phyloP scores from a whole-genome alignment of 2,113 vertebrate genomes.

The Rhinopomastus cyanomelas region DNA sequence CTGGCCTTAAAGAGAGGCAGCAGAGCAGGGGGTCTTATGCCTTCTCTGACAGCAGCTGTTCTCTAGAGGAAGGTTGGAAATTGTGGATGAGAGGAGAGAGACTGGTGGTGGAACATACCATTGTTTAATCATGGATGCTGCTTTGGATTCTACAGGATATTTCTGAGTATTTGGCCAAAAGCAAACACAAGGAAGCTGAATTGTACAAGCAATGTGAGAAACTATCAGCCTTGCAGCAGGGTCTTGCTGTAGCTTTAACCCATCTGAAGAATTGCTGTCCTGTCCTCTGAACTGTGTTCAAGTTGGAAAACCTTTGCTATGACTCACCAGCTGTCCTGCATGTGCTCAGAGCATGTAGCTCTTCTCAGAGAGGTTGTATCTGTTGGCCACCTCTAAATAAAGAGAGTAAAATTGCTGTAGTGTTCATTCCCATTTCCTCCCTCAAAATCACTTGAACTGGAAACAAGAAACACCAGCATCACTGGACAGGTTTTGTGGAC shows the following conservation, averaged over 20 bases:
- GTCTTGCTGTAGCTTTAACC: constrained; percentile 9
- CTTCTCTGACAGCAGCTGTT: neutral
- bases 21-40: neutral
- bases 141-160: neutral
- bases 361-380: neutral
- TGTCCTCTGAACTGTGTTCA: neutral
- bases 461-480: neutral
- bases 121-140: neutral
- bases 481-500: neutral
- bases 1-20: neutral
- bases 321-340: neutral
- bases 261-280: neutral
- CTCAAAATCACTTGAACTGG: neutral
- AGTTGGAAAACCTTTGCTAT: neutral
- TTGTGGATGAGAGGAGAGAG: neutral
- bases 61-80: neutral
- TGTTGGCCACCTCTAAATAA: neutral
- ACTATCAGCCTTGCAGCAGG: neutral
- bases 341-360: neutral
- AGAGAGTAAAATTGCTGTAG: neutral
- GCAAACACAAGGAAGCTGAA: neutral
- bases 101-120: neutral
- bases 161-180: neutral
- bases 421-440: neutral
- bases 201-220: neutral